Percentiles rank a stretch among this genome's conserved stretches.
phyloP scores from a whole-genome alignment of 2,888 invertebrate species.

The Capitulum mitella region DNA sequence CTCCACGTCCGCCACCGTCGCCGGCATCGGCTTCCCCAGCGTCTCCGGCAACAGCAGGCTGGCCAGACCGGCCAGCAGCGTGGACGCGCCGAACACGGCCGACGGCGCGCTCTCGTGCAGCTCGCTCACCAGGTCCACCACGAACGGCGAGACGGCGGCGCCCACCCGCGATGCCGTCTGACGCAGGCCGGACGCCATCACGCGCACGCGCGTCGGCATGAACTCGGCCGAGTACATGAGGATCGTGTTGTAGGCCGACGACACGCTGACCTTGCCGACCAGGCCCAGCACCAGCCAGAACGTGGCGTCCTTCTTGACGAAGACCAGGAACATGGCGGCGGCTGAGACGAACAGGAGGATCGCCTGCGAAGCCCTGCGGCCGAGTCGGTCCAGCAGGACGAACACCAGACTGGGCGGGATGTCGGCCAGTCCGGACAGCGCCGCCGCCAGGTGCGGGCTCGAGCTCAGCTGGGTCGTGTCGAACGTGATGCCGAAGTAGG shows the following conservation, averaged over 20 bases:
- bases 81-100: no score
- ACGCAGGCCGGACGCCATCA: constrained; percentile 39
- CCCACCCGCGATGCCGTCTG: constrained; percentile 44
- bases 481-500: no score
- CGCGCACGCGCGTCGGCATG: constrained; percentile 43
- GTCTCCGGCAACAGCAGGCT: constrained; percentile 8
- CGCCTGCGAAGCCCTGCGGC: constrained; percentile 45
- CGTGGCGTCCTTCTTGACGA: constrained; percentile 33
- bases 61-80: no score
- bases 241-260: constrained; percentile 46
- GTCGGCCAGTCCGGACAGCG: no score
- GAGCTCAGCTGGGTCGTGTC: constrained; percentile 45
- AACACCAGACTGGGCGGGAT: constrained; percentile 44
- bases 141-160: constrained; percentile 47
- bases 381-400: constrained; percentile 44
- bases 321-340: constrained; percentile 43
- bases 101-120: constrained; percentile 17
- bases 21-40: not conserved
- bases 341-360: constrained; percentile 45
- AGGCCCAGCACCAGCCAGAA: constrained; percentile 38
- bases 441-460: constrained; percentile 49
- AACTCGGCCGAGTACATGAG: constrained; percentile 43
- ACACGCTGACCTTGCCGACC: constrained; percentile 45
- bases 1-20: not conserved
- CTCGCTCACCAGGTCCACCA: constrained; percentile 37